phyloP scores from a whole-genome alignment of 2,113 vertebrate genomes.

The Corynorhinus townsendii region DNA sequence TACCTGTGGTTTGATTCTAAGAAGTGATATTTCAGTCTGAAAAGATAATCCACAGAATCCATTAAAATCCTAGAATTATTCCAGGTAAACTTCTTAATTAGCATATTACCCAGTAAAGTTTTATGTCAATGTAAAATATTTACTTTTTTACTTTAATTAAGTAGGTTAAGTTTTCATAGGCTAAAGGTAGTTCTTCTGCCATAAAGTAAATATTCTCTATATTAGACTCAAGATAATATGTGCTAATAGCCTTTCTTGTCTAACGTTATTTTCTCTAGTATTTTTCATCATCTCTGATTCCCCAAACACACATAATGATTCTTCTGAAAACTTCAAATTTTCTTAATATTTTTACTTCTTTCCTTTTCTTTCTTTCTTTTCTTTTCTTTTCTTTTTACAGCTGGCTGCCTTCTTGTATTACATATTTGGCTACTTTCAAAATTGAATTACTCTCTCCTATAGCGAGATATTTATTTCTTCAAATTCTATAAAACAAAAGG shows the following conservation, averaged over 20 bases:
- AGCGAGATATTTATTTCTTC: neutral
- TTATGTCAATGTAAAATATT: neutral
- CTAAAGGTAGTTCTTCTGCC: neutral
- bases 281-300: slow-evolving; percentile 12
- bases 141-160: neutral
- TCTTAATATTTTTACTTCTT: neutral
- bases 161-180: neutral
- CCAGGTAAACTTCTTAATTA: slow-evolving; percentile 18
- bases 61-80: slow-evolving; percentile 1
- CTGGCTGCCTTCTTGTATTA: neutral
- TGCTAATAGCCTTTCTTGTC: neutral
- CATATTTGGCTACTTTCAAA: neutral
- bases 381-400: neutral
- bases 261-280: neutral
- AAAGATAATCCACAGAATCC: slow-evolving; percentile 9
- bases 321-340: neutral
- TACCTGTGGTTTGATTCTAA: neutral
- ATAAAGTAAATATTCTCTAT: neutral
- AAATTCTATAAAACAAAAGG: neutral
- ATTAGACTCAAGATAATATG: neutral
- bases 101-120: neutral
- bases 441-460: neutral
- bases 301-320: neutral
- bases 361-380: neutral
- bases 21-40: slow-evolving; percentile 1